Evolutionary conservation across 2,113 vertebrate genomes (phyloP), one percentile per base, ranked within the genome.

Genomic region (Girardinichthys multiradiatus): DNA sequence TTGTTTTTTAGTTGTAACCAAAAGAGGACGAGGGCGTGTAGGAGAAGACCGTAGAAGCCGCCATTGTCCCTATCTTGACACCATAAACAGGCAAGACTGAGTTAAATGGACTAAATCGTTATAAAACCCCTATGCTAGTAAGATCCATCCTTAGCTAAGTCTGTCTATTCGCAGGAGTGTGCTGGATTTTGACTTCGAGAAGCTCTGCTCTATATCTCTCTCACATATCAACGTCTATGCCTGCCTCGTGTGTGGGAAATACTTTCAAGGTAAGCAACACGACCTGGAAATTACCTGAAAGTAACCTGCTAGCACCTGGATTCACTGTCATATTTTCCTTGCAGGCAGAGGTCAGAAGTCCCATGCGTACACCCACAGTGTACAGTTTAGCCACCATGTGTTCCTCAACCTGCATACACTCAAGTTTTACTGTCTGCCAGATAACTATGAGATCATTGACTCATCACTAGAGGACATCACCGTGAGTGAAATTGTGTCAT

Each of bases 371-470:
- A 99, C 97, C 64, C 98, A 99, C 90, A 99, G 98, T 1, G 98
- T 99, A 33, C 98, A 99, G 92, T 95, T 98, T 42, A 96, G 96
- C 79, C 98, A 99, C 72, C 98, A 99, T 0, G 98, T 99, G 42
- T 98, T 99, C 90, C 96, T 99, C 69, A 99, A 99, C 81, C 94
- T 99, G 58, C 97, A 99, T 89, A 98, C 98, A 0, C 95, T 98
- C 75, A 99, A 97, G 92, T 99, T 99, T 85, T 98, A 99, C 90
- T 99, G 98, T 82, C 93, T 99, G 68, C 98, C 98, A 0, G 98
- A 99, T 92, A 99, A 99, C 91, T 99, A 99, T 2, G 96, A 98
- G 90, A 98, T 99, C 92, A 98, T 99, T 0, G 98, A 99, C 84
- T 99, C 98, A 17, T 98, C 97, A 0, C 89, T 99, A 7, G 98